These are phyloP conservation scores for Gari tellinella DNA, from an alignment of 2,888 invertebrate species.

Conservation along the genomic window DNA sequence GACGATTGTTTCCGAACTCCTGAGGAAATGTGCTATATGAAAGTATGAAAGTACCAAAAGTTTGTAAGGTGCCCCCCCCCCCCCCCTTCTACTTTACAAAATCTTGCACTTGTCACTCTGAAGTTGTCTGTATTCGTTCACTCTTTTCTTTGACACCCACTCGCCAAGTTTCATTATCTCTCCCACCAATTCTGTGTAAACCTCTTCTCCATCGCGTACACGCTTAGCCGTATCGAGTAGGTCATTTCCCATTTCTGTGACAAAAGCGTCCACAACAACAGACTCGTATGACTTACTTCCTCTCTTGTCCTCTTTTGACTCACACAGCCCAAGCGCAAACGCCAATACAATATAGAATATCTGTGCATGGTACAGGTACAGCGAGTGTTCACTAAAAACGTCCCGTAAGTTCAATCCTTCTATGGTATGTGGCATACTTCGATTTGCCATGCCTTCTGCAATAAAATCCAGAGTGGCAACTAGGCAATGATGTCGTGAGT, in stretches of 20 bases:
- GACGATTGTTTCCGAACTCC: too few relatives aligned
- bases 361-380: constrained; percentile 1
- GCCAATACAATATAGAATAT: background rate
- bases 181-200: background rate
- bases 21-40: too few relatives aligned
- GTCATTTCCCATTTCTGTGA: background rate
- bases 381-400: background rate
- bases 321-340: background rate
- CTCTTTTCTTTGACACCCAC: constrained; percentile 8
- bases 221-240: background rate
- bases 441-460: too few relatives aligned
- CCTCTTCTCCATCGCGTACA: background rate
- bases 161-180: constrained; percentile 1
- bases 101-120: too few relatives aligned
- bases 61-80: too few relatives aligned
- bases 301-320: background rate
- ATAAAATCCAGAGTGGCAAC: too few relatives aligned
- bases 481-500: too few relatives aligned
- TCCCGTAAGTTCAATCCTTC: background rate
- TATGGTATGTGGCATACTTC: too few relatives aligned
- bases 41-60: too few relatives aligned
- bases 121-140: constrained; percentile 2
- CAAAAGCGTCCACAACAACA: background rate
- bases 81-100: too few relatives aligned
- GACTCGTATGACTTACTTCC: background rate